Percentiles rank a stretch among this genome's conserved stretches.
Evolutionary conservation across 2,113 vertebrate genomes (phyloP).

Genomic region (Periophthalmodon schlosseri): DNA sequence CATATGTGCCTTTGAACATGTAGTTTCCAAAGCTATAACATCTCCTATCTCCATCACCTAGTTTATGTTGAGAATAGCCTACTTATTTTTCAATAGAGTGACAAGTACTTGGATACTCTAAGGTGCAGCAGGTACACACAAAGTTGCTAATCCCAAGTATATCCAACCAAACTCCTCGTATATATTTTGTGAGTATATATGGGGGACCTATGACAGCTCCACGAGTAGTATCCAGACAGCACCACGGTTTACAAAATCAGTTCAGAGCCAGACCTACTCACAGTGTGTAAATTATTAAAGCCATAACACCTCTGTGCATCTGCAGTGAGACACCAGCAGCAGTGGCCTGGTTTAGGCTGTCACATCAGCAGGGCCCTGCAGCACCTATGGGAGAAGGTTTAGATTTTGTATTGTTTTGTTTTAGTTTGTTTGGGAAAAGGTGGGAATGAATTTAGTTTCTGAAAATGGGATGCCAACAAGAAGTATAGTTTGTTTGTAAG

Average conservation of each 20-base stretch:
- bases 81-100: too few relatives aligned
- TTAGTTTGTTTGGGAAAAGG: not conserved
- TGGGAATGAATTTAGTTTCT: not conserved
- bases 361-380: slow-evolving; percentile 30
- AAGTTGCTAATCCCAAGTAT: not conserved
- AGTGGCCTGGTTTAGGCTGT: slow-evolving; percentile 38
- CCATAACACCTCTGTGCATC: slow-evolving; percentile 49
- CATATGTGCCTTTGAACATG: too few relatives aligned
- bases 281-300: slow-evolving; percentile 51
- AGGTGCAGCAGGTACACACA: too few relatives aligned
- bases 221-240: slow-evolving; percentile 25
- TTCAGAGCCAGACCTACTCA: slow-evolving; percentile 52
- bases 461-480: not conserved
- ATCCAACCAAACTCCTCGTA: not conserved
- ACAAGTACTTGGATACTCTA: too few relatives aligned
- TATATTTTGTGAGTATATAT: not conserved
- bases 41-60: too few relatives aligned
- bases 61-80: too few relatives aligned
- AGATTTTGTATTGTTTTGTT: not conserved
- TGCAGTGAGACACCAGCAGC: slow-evolving; percentile 45
- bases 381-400: slow-evolving; percentile 6
- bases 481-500: too few relatives aligned
- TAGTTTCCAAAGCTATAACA: too few relatives aligned
- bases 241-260: slow-evolving; percentile 49
- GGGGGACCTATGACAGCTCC: slow-evolving; percentile 36